A percentile compares a stretch with the other conserved stretches of the same genome.
Conservation (phyloP, 2,797 vertebrate species). For the Agapornis canus region DNA sequence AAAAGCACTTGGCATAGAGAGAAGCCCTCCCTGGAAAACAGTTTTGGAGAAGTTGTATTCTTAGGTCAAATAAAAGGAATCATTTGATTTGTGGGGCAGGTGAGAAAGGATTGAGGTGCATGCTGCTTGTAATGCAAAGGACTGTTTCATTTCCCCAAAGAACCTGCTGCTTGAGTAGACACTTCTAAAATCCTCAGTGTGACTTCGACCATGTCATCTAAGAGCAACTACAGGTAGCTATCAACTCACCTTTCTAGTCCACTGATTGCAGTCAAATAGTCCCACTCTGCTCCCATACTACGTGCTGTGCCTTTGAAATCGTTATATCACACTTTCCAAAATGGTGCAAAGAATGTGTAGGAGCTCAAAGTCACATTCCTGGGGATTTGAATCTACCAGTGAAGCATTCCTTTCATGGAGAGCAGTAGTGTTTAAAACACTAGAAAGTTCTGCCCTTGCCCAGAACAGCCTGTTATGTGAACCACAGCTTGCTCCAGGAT, state of each 20-base stretch:
- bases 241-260: neutral
- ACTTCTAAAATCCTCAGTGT: neutral
- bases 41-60: neutral
- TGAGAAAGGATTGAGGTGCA: neutral
- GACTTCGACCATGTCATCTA: neutral
- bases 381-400: neutral
- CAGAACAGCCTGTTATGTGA: neutral
- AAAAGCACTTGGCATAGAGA: neutral
- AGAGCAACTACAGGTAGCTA: neutral
- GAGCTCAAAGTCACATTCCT: neutral
- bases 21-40: neutral
- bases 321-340: neutral
- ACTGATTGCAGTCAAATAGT: neutral
- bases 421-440: neutral
- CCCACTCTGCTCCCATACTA: neutral
- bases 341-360: neutral
- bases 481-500: neutral
- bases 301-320: neutral
- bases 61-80: neutral
- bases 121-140: neutral
- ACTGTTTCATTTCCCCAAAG: neutral
- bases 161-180: neutral
- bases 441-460: neutral
- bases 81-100: neutral
- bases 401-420: neutral